Evolutionary conservation across 2,113 vertebrate species (phyloP), one percentile per base, ranked within the genome.

Genomic region (Cebus imitator): DNA sequence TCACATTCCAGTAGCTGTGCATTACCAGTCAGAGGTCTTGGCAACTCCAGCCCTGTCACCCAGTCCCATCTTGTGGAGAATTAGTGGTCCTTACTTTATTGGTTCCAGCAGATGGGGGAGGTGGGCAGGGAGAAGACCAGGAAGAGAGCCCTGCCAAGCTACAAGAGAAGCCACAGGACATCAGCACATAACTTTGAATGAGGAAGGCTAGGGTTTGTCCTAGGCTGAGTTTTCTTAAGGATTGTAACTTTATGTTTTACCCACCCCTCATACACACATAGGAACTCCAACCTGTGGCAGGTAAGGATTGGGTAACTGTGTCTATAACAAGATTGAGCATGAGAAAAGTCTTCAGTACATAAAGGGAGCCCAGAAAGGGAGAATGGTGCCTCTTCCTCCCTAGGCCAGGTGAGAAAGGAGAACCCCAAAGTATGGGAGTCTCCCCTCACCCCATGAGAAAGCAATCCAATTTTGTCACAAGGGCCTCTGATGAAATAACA

Each of bases 161-260:
- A 3, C 32, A 18, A 83, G 43, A 92, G 12, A 90, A 37, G 43
- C 16, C 50, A 73, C 25, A 32, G 40, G 48, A 40, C 58, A 8
- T 11, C 45, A 61, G n/a, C 23, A 32, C 4, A 8, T 35, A 64
- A 90, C 9, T 27, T 37, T 78, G 55, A 35, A 57, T 20, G 85
- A 55, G 17, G 70, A 80, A 76, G 58, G 48, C 37, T 66, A 4
- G 75, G 72, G 37, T 68, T 95, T 94, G 35, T 32, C 32, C 7
- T 37, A 72, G 61, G 75, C 78, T 87, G 8, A 66, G 25, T 95
- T 92, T 94, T 79, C 90, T 89, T 86, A 82, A 87, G 84, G n/a
- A 81, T 6, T 58, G 23, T 40, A 73, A 57, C 37, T 85, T 30
- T 81, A 85, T 64, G 37, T 95, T 48, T 57, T 50, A 43, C 32